phyloP scores from a whole-genome alignment of 1,140 invertebrate genomes.

The Tenebrio molitor region DNA sequence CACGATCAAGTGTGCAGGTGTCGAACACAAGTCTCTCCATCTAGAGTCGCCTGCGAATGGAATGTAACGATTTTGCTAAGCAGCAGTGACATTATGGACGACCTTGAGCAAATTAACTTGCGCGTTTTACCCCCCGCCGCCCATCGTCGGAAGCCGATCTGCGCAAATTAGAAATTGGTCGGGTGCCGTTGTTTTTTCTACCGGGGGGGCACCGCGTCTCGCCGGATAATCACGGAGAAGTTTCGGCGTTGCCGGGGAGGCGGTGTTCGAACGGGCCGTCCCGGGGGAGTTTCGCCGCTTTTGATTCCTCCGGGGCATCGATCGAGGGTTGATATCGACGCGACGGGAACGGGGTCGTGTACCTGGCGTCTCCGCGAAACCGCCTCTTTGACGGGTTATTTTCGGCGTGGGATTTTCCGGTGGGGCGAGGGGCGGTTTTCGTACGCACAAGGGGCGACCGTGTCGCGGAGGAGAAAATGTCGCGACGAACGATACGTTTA shows the following conservation, averaged over 20 bases:
- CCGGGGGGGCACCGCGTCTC: too few species aligned
- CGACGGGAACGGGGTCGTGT: neutral
- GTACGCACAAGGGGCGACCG: too few species aligned
- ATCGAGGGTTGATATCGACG: constrained; percentile 28
- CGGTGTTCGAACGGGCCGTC: neutral
- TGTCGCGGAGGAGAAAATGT: too few species aligned
- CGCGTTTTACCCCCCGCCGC: neutral
- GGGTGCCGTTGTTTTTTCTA: too few species aligned
- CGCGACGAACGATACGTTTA: too few species aligned
- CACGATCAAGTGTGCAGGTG: too few species aligned
- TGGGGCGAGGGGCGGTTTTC: too few species aligned
- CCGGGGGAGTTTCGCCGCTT: neutral
- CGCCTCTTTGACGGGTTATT: too few species aligned
- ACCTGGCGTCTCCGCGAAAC: neutral
- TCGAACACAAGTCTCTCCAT: too few species aligned
- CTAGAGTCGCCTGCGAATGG: constrained; percentile 5
- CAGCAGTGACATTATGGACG: constrained; percentile 18
- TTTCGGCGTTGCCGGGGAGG: constrained; percentile 11
- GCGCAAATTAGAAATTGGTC: neutral
- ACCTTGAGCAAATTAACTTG: constrained; percentile 19
- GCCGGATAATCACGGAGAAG: too few species aligned
- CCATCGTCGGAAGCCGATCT: constrained; percentile 4
- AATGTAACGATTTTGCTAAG: constrained; percentile 38
- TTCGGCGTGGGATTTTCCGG: too few species aligned
- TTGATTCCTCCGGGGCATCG: constrained; percentile 33